phyloP scores from a whole-genome alignment of 2,113 vertebrate species.

The Spermophilus dauricus region DNA sequence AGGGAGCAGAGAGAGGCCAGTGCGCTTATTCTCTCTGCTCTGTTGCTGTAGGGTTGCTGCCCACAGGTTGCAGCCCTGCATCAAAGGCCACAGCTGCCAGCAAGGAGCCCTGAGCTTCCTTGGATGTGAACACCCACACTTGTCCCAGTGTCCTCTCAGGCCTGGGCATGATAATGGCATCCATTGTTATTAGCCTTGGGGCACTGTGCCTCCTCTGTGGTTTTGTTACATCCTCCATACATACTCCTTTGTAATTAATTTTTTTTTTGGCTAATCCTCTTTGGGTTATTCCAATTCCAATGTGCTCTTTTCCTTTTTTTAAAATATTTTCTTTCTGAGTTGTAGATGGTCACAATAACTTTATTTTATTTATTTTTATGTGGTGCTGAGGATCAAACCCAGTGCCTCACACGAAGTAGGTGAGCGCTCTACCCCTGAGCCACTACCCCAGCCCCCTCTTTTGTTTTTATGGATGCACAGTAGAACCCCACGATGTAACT shows the following conservation, averaged over 20 bases:
- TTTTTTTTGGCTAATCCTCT: not conserved
- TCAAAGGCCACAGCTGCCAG: not conserved
- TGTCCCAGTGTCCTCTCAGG: not conserved
- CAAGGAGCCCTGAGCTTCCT: not conserved
- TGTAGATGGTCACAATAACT: too few species aligned
- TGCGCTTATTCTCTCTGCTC: not conserved
- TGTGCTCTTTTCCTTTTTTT: not conserved
- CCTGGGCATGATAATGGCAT: fast-evolving
- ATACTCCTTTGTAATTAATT: not conserved
- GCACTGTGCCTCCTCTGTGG: not conserved
- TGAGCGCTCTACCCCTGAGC: too few species aligned
- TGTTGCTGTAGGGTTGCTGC: not conserved
- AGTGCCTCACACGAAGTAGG: too few species aligned
- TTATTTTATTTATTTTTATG: too few species aligned
- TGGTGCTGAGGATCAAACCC: too few species aligned
- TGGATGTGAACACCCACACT: not conserved
- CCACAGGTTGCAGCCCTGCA: not conserved
- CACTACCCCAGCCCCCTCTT: not conserved
- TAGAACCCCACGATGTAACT: fast-evolving
- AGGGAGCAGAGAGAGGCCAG: not conserved
- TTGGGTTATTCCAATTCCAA: not conserved
- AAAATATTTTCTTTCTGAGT: too few species aligned
- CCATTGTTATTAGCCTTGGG: not conserved
- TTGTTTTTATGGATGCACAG: not conserved
- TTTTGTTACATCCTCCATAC: not conserved